Evolutionary conservation across 2,113 vertebrate genomes (phyloP), one percentile per base, ranked within the genome.

Genomic region (Eptesicus fuscus): DNA sequence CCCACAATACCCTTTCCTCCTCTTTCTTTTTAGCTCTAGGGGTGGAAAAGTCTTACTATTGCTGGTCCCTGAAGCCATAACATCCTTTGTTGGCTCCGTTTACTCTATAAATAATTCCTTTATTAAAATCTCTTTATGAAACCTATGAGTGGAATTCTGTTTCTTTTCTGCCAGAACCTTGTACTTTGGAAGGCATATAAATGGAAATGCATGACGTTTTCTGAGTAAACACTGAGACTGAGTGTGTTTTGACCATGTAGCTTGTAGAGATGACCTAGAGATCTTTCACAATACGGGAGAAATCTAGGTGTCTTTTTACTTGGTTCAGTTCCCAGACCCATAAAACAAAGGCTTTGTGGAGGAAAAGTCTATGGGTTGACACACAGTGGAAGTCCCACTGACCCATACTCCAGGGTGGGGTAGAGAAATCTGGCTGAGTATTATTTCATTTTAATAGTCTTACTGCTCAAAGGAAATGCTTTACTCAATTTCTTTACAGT

Each of bases 261-360:
- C n/a, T 65, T 84, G 89, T 25, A 42, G 61, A 74, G 49, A n/a
- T 42, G 17, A 83, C 18, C 47, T 86, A 76, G 44, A 89, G 78
- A 51, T 63, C 37, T 96, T 93, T 93, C 47, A 85, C 73, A 92
- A 86, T 90, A 40, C 65, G 79, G 78, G n/a, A 74, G 47, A 87
- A 91, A 94, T 71, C 49, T 70, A 70, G 20, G 28, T 56, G 37
- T 93, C 42, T 90, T 95, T 92, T 63, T 28, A 82, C 28, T 88
- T 91, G 67, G 40, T 96, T 96, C 70, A 88, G 6, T 88, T 80
- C 84, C 83, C 44, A 88, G 90, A 77, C 44, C 28, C 8, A 20
- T 44, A 69, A 90, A 88, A 93, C n/a, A 83, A 93, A 96, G 67
- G 56, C 35, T 77, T 80, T 83, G 40, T 80, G 22, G 61, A 42